Percentiles rank a stretch among this genome's conserved stretches.
Conservation (phyloP, 2,888 invertebrate species). For the Erebia aethiops region DNA sequence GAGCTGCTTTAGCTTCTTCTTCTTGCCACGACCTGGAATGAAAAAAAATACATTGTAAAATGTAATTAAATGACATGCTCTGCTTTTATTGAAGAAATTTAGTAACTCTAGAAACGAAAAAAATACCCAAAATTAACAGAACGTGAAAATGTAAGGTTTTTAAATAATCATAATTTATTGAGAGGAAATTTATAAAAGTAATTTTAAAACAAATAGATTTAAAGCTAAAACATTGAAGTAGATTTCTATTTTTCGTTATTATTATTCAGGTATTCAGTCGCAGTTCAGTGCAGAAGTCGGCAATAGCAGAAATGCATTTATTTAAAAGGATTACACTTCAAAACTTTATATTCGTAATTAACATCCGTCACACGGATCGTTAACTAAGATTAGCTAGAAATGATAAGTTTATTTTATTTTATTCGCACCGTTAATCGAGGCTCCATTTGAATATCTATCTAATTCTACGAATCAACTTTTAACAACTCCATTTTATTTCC, state of each 20-base stretch:
- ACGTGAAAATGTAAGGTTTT: neutral
- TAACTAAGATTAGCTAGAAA: neutral
- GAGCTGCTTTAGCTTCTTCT: conserved; percentile 90
- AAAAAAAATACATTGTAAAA: neutral
- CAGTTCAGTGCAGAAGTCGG: too few species aligned
- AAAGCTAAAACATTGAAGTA: too few species aligned
- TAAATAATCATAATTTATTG: too few species aligned
- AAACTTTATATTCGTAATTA: neutral
- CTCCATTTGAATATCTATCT: conserved; percentile 6
- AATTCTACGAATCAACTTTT: conserved; percentile 20
- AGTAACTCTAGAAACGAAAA: too few species aligned
- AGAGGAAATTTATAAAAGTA: too few species aligned
- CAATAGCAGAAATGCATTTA: neutral
- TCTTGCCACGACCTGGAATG: conserved; percentile 88
- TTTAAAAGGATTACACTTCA: neutral
- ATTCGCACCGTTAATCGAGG: neutral
- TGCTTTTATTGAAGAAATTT: too few species aligned
- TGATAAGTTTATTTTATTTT: neutral
- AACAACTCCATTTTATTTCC: conserved; percentile 30
- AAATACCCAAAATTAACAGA: too few species aligned
- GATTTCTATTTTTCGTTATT: neutral
- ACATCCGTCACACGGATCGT: neutral
- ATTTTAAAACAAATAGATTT: too few species aligned
- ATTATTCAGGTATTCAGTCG: too few species aligned
- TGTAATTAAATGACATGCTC: neutral